Evolutionary conservation across 2,888 invertebrate species (phyloP).

Genomic region (Tineola bisselliella): DNA sequence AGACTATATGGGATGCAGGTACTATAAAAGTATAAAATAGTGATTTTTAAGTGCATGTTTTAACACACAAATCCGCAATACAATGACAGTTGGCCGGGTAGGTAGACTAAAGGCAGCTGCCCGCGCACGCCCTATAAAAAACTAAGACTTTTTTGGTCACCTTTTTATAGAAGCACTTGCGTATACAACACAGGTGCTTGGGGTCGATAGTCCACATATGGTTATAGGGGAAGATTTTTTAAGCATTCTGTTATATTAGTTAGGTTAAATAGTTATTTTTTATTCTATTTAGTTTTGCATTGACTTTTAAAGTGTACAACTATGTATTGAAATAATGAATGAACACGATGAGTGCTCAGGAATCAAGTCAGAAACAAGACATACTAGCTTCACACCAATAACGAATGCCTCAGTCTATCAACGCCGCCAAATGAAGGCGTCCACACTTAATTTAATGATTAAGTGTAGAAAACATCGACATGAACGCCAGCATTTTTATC

Average conservation of each 20-base stretch:
- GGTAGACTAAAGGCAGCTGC: conserved; percentile 38
- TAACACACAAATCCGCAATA: conserved; percentile 40
- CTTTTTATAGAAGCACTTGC: conserved; percentile 63
- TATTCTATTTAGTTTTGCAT: too few relatives aligned
- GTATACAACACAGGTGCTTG: conserved; percentile 65
- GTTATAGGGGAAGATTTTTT: conserved; percentile 29
- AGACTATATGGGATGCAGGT: neutral
- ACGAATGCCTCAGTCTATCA: conserved; percentile 14
- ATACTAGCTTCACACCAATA: neutral
- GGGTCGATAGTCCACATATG: conserved; percentile 62
- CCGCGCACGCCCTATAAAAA: conserved; percentile 57
- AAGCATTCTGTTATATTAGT: neutral
- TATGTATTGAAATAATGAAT: neutral
- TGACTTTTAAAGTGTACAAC: too few relatives aligned
- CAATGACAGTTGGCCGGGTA: conserved; percentile 58
- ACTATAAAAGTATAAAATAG: neutral
- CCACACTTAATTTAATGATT: conserved; percentile 28
- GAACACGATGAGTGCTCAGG: neutral
- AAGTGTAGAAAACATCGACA: conserved; percentile 29
- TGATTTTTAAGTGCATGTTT: neutral
- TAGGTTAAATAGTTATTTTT: neutral
- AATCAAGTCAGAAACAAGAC: conserved; percentile 14
- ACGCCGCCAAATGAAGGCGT: conserved; percentile 9
- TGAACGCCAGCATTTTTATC: conserved; percentile 33
- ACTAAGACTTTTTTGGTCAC: conserved; percentile 58